Percentiles rank a stretch among this genome's conserved stretches.
Evolutionary conservation across 2,113 vertebrate genomes (phyloP).

Genomic region (Rhineura floridana): DNA sequence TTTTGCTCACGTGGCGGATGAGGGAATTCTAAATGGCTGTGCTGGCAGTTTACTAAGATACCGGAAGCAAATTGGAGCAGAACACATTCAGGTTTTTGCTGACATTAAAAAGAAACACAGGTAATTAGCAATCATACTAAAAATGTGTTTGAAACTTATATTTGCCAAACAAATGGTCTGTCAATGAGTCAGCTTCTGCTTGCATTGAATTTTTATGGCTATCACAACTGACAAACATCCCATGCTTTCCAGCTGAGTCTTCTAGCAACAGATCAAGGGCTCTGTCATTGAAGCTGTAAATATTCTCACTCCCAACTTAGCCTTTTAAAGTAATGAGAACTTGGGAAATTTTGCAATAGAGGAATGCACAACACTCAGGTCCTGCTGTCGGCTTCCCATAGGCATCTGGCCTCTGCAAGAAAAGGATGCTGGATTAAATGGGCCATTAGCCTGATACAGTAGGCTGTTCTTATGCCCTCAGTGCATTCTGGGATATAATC

Average conservation of each 20-base stretch:
- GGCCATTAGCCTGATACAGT: too few species aligned
- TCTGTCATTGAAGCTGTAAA: background rate
- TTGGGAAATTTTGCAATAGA: background rate
- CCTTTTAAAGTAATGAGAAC: background rate
- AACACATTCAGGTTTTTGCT: conserved; percentile 85
- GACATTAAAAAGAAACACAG: conserved; percentile 95
- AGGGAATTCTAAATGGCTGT: conserved; percentile 85
- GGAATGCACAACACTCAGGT: background rate
- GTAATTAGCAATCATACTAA: conserved; percentile 64
- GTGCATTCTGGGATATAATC: background rate
- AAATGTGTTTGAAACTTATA: background rate
- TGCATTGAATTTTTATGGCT: background rate
- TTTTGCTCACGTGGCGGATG: conserved; percentile 83
- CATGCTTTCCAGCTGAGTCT: background rate
- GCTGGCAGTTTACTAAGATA: conserved; percentile 81
- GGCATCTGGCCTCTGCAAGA: too few species aligned
- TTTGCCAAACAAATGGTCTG: background rate
- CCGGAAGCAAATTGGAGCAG: conserved; percentile 82
- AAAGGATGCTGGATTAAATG: too few species aligned
- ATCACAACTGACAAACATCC: background rate
- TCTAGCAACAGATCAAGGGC: background rate
- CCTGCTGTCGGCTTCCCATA: background rate
- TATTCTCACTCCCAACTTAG: background rate
- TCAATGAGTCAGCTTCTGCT: background rate
- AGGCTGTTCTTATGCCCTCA: too few species aligned